Evolutionary conservation across 2,113 vertebrate genomes (phyloP), one percentile per base, ranked within the genome.

Genomic region (Silurus asotus): DNA sequence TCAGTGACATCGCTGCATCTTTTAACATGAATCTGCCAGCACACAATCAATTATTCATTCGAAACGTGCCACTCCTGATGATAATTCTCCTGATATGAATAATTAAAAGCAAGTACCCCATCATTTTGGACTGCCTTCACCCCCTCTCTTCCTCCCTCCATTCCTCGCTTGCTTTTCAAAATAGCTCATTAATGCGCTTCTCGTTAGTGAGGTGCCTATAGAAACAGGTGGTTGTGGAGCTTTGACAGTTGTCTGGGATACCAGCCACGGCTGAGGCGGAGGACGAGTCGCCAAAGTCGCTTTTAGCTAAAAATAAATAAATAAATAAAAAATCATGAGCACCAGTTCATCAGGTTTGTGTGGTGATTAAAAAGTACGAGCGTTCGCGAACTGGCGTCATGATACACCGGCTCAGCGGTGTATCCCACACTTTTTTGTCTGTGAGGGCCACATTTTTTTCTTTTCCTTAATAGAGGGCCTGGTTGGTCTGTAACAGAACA

Each of bases 1-100:
- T 94, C 92, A 93, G 56, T 69, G 85, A 81, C 82, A 70, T 87
- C 51, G 86, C 90, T 91, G 89, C 90, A 92, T 88, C 86, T 92
- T 94, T 93, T 93, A 92, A 93, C 93, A 93, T 91, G 91, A 93
- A 92, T 90, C 93, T 93, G 92, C 92, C 89, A 72, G 92, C 92
- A 92, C 83, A 25, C 48, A 76, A 95, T 95, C 91, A 94, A 95
- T 95, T 94, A 95, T 95, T 95, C 92, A 95, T 95, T 86, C 88
- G 90, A 93, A 93, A 93, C 90, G 90, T 91, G 93, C 93, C 91
- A 87, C 91, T 83, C 90, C 92, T 94, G 91, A 94, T 94, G 93
- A 94, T 95, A 94, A 95, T 95, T 93, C 93, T 91, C 89, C 88
- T 86, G 89, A 84, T 89, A 94, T 95, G 92, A 95, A 95, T 95